Percentiles rank a stretch among this genome's conserved stretches.
These are phyloP conservation scores for Trissoscelio sp. DNA, from an alignment of 2,888 invertebrate species.

Conservation along the genomic window DNA sequence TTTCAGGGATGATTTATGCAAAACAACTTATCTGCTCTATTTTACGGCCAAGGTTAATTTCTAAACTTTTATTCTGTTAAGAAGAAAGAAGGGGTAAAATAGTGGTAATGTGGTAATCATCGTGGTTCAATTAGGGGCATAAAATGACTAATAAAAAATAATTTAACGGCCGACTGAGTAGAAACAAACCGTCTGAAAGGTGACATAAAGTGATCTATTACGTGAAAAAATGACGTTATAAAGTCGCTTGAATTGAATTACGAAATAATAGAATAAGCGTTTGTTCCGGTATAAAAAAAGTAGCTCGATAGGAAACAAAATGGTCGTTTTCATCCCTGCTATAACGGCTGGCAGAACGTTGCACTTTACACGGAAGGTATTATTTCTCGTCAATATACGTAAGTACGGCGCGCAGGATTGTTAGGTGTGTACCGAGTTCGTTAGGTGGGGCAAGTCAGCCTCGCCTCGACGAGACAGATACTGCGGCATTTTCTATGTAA, in stretches of 20 bases:
- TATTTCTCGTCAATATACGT: constrained; percentile 59
- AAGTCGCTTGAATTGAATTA: constrained; percentile 20
- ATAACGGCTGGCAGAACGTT: constrained; percentile 49
- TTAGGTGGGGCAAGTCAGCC: constrained; percentile 68
- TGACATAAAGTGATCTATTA: constrained; percentile 20
- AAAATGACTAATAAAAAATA: constrained; percentile 5
- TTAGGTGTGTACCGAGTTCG: constrained; percentile 56
- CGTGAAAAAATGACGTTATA: constrained; percentile 27
- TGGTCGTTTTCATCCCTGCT: constrained; percentile 28
- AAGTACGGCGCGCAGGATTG: constrained; percentile 57
- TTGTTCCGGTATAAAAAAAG: constrained; percentile 50
- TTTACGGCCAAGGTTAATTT: constrained; percentile 14
- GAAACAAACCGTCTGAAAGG: constrained; percentile 6
- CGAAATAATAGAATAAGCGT: constrained; percentile 23
- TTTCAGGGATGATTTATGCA: background rate
- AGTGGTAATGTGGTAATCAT: background rate
- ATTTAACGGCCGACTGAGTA: constrained; percentile 9
- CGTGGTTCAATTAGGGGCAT: background rate
- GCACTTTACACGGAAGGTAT: constrained; percentile 69
- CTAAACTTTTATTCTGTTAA: background rate
- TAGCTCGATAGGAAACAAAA: constrained; percentile 41
- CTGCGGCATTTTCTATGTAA: constrained; percentile 68
- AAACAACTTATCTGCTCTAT: background rate
- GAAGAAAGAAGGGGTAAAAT: background rate
- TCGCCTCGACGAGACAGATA: constrained; percentile 68